These are phyloP conservation scores for Pseudocheirus occidentalis DNA, from an alignment of 2,797 vertebrate genomes.

Conservation along the genomic window DNA sequence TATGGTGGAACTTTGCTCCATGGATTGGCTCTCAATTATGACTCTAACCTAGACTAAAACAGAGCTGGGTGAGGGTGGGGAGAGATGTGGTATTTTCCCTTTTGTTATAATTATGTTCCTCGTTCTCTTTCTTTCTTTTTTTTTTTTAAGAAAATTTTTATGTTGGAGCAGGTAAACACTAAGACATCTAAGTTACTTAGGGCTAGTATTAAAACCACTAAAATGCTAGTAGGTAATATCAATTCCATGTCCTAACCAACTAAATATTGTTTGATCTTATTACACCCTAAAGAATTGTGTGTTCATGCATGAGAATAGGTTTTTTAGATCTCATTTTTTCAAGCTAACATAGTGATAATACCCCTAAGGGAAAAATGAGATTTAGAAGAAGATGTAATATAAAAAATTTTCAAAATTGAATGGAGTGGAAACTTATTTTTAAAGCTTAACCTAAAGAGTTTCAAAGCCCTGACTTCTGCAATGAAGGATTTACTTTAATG, in stretches of 20 bases:
- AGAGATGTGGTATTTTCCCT: neutral
- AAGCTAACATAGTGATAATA: too few species aligned
- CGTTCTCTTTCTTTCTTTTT: neutral
- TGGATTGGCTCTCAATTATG: neutral
- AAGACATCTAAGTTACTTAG: neutral
- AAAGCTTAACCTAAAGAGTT: too few species aligned
- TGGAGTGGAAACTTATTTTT: too few species aligned
- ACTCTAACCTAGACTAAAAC: neutral
- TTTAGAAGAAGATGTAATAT: too few species aligned
- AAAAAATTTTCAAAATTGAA: too few species aligned
- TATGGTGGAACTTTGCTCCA: neutral
- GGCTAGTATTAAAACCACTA: neutral
- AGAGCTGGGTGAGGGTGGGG: neutral
- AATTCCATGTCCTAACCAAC: neutral
- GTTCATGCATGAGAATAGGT: neutral
- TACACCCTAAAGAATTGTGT: neutral
- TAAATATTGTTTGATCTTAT: neutral
- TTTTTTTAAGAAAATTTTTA: neutral
- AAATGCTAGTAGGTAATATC: neutral
- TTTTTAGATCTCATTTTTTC: neutral
- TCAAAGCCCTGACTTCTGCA: too few species aligned
- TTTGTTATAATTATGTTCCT: neutral
- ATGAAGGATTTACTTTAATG: too few species aligned
- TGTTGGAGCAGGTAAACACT: neutral
- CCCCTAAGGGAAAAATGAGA: too few species aligned